Conservation (phyloP, 2,888 invertebrate genomes). For the Macropis europaea region DNA sequence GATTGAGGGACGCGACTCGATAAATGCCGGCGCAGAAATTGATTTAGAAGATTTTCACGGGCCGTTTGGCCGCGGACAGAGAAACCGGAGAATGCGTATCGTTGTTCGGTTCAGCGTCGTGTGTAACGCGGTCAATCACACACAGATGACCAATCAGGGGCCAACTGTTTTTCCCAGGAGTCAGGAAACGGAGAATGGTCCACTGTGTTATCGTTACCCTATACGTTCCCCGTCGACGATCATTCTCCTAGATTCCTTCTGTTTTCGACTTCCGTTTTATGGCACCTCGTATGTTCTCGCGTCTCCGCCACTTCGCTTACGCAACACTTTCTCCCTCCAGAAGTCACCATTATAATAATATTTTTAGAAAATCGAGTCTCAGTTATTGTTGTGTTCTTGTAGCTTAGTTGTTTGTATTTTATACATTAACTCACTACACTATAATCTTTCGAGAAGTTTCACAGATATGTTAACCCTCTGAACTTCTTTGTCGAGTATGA, state of each 20-base stretch:
- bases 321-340: too few relatives aligned
- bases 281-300: constrained; percentile 1
- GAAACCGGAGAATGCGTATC: constrained; percentile 47
- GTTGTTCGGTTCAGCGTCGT: constrained; percentile 59
- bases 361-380: too few relatives aligned
- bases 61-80: constrained; percentile 42
- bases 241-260: constrained; percentile 19
- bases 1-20: constrained; percentile 57
- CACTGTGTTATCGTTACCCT: constrained; percentile 28
- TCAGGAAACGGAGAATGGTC: constrained; percentile 34
- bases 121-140: constrained; percentile 72
- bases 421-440: too few relatives aligned
- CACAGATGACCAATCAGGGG: constrained; percentile 71
- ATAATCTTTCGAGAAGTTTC: too few relatives aligned
- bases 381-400: too few relatives aligned
- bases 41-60: constrained; percentile 68
- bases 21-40: constrained; percentile 63
- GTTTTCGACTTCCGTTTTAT: constrained; percentile 39
- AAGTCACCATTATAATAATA: too few relatives aligned
- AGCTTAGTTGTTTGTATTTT: too few relatives aligned
- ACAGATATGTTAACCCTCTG: too few relatives aligned
- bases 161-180: constrained; percentile 67
- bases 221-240: constrained; percentile 3
- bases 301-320: too few relatives aligned
- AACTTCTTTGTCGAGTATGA: too few relatives aligned